A percentile compares a stretch with the other conserved stretches of the same genome.
Conservation (phyloP, 37 sponge, comb jelly and placozoan species). For the Chondrosia reniformis region DNA sequence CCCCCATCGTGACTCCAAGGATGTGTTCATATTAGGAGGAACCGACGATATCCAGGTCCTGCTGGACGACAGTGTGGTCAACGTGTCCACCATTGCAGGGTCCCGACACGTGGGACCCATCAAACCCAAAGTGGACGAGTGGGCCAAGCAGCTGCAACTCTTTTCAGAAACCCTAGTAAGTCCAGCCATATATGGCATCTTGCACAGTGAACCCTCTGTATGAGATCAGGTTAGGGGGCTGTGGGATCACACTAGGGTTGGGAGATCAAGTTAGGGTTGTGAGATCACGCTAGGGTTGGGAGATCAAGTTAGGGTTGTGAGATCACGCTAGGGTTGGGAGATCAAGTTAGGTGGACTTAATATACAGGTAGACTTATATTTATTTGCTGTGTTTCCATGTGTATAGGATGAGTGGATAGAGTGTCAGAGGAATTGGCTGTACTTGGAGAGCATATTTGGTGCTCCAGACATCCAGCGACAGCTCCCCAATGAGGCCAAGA, state of each 20-base stretch:
- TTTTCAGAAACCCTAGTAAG: constrained; percentile 93
- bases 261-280: too few relatives aligned
- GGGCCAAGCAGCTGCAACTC: constrained; percentile 83
- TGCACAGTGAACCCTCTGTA: too few relatives aligned
- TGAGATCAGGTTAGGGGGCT: too few relatives aligned
- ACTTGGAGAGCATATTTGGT: constrained; percentile 97
- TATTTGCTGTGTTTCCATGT: not conserved
- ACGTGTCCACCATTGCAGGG: constrained; percentile 90
- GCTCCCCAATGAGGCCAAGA: constrained; percentile 96
- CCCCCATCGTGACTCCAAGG: constrained; percentile 89
- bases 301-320: too few relatives aligned
- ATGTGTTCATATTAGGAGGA: constrained; percentile 96
- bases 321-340: too few relatives aligned
- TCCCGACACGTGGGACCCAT: constrained; percentile 97
- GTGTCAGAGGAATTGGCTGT: constrained; percentile 97
- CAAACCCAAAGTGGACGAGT: constrained; percentile 91
- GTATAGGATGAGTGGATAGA: constrained; percentile 89
- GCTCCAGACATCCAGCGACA: constrained; percentile 99
- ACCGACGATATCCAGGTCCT: constrained; percentile 94
- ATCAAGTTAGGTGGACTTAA: too few relatives aligned
- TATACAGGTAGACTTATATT: too few relatives aligned
- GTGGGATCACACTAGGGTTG: too few relatives aligned
- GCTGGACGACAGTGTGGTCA: constrained; percentile 93
- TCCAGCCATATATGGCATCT: not conserved
- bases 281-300: too few relatives aligned